These are phyloP conservation scores for Andinoacara biseriatus DNA, from an alignment of 2,113 vertebrate species.

Conservation along the genomic window DNA sequence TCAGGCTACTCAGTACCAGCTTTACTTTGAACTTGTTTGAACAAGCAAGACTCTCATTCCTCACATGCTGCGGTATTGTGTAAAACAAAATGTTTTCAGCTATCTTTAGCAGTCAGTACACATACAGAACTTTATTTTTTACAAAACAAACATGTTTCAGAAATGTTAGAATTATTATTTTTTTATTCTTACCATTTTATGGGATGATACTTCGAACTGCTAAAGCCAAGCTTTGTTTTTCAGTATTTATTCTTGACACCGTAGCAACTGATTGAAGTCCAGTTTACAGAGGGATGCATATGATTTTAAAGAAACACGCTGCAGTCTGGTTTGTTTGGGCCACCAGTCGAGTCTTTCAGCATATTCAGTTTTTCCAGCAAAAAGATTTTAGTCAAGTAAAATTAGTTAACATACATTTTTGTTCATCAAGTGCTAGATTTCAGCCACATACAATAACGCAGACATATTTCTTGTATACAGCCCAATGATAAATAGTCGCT, in stretches of 20 bases:
- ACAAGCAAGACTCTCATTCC: background rate
- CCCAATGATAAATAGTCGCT: background rate
- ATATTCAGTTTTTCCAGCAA: background rate
- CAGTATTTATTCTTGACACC: background rate
- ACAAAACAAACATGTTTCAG: background rate
- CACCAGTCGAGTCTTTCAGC: background rate
- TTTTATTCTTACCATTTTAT: background rate
- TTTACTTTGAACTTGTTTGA: conserved; percentile 3
- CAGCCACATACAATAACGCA: background rate
- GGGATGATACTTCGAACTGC: background rate
- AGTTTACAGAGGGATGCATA: background rate
- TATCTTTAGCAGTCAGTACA: background rate
- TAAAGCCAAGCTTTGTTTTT: background rate
- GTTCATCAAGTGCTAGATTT: too few relatives aligned
- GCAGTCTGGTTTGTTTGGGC: background rate
- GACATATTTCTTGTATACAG: background rate
- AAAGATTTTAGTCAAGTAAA: background rate
- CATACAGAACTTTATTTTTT: background rate
- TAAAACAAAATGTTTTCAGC: background rate
- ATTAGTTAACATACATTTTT: too few relatives aligned
- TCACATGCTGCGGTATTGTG: background rate
- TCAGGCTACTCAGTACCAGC: background rate
- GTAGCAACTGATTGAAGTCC: background rate
- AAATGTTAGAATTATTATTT: background rate
- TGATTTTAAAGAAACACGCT: background rate